Evolutionary conservation across 30 jellyfish, hydroid and myxozoan species (phyloP), one percentile per base, ranked within the genome.

Genomic region (Cassiopea xamachana): DNA sequence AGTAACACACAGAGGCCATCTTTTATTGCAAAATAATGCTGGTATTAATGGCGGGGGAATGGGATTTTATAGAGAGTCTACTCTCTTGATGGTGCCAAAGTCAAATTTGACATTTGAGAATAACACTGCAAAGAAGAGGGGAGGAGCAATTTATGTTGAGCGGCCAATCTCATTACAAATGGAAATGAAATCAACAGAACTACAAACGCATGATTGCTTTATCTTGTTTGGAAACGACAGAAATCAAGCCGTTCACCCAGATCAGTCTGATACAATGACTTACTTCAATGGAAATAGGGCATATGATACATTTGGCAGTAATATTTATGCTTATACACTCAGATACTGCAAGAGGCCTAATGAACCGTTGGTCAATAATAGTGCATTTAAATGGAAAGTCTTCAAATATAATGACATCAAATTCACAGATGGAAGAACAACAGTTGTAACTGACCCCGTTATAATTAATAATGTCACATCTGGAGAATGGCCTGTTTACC

Each of bases 21-120:
- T 83, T 14, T 59, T 43, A 12, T 87, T 93, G 60, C 70, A 51
- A 27, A 87, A 73, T 27, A 93, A 93, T 81, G 77, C 75, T 27
- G 98, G 98, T 43, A 48, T 87, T 73, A 75, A 93, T 60, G 98
- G 98, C 39, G 98, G 98, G 7, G 96, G 97, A 2, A 18, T 93
- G 72, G 95, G 94, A 10, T 60, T 93, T 10, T 93, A 73, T 83
- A 97, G 97, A 16, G 79, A 84, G 13, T 75, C 98, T 45, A 47
- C 61, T 27, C 5, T 93, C 1, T 58, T 80, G 18, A 60, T 93
- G 77, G 61, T 76, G 14, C 85, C 90, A 81, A 59, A 84, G 1
- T 47, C 86, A 6, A 43, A 51, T 12, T 45, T 93, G 74, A 47
- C 51, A 17, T 93, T 93, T 77, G 82, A 80, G 45, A 17, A 77